These are phyloP conservation scores for Ctenodactylus gundi DNA, from an alignment of 2,113 vertebrate species.

Conservation along the genomic window DNA sequence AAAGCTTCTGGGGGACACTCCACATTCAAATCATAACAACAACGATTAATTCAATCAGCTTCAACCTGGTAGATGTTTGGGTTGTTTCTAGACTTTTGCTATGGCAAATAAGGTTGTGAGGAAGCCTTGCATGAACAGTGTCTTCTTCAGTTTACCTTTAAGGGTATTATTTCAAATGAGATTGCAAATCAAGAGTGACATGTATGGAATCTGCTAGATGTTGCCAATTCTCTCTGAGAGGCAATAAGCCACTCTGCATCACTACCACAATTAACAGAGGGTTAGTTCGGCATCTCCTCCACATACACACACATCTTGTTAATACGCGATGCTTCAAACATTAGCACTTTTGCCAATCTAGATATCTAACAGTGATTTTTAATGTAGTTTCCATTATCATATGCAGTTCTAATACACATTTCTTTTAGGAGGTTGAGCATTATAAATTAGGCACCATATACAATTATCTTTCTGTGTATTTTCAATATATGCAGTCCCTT, in stretches of 20 bases:
- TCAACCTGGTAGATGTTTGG: neutral
- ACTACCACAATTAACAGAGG: neutral
- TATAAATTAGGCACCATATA: neutral
- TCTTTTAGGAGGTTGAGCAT: conserved; percentile 4
- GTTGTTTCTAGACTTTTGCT: conserved; percentile 1
- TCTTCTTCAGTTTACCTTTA: conserved; percentile 3
- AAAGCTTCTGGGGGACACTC: no score
- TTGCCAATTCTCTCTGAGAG: conserved; percentile 26
- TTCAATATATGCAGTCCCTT: neutral
- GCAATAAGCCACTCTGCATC: neutral
- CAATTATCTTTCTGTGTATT: neutral
- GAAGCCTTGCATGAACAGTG: neutral
- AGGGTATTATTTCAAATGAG: conserved; percentile 13
- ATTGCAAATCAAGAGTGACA: conserved; percentile 50
- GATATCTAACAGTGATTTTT: conserved; percentile 3
- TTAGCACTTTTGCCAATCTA: conserved; percentile 27
- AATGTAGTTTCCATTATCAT: no score
- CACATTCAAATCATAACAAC: no score
- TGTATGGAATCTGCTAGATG: neutral
- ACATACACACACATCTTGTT: neutral
- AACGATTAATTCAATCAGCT: neutral
- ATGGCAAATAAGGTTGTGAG: neutral
- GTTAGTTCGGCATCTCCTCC: neutral
- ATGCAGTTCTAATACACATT: no score
- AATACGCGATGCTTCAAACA: conserved; percentile 13